Conservation (phyloP, 1,140 invertebrate genomes). For the Leptinotarsa texana region DNA sequence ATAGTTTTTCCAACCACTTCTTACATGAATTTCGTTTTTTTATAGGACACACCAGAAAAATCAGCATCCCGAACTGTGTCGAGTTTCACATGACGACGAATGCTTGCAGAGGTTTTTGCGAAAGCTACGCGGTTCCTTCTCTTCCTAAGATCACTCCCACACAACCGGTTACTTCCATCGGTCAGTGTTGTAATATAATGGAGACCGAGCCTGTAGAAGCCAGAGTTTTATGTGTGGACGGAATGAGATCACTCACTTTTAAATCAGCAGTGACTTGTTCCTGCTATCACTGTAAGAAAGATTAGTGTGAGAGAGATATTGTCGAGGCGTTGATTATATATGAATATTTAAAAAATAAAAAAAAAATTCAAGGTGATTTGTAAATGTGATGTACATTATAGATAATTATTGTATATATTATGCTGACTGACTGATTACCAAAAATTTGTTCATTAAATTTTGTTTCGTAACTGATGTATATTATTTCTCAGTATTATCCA, state of each 20-base stretch:
- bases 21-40: constrained; percentile 9
- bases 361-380: constrained; percentile 8
- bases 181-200: constrained; percentile 88
- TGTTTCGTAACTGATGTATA: constrained; percentile 20
- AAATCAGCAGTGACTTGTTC: constrained; percentile 82
- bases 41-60: constrained; percentile 75
- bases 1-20: too few species aligned
- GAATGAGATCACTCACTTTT: constrained; percentile 74
- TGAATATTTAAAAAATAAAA: background rate
- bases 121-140: constrained; percentile 76
- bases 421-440: constrained; percentile 42
- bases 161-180: constrained; percentile 80
- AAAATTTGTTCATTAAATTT: constrained; percentile 24
- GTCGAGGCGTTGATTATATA: too few species aligned
- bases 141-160: constrained; percentile 66
- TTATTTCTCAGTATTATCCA: background rate
- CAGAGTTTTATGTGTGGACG: constrained; percentile 75
- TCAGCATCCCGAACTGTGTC: constrained; percentile 81
- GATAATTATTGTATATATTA: constrained; percentile 46
- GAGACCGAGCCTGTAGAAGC: constrained; percentile 77
- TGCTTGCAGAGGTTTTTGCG: constrained; percentile 84
- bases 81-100: constrained; percentile 84
- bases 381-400: constrained; percentile 34
- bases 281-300: constrained; percentile 85
- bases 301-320: constrained; percentile 57